Percentiles rank a stretch among this genome's conserved stretches.
phyloP scores from a whole-genome alignment of 2,888 invertebrate genomes.

The Pristionchus japonicus region DNA sequence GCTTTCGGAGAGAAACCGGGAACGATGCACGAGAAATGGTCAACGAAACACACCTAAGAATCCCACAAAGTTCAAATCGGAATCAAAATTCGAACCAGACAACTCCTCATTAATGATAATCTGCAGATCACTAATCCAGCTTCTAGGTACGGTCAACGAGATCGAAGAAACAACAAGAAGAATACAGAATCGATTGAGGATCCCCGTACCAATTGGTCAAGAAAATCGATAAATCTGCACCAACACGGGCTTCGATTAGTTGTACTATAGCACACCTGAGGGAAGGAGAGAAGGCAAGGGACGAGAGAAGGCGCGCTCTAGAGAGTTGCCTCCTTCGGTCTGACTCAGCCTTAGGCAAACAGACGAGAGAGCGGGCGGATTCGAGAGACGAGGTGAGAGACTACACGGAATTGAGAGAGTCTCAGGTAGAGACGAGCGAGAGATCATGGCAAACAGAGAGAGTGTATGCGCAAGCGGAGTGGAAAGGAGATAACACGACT shows the following conservation, averaged over 20 bases:
- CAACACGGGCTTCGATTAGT: slow-evolving; percentile 2
- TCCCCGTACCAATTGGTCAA: too few species aligned
- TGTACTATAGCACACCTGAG: slow-evolving; percentile 40
- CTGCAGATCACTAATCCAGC: too few species aligned
- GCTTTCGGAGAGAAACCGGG: too few species aligned
- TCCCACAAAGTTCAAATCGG: too few species aligned
- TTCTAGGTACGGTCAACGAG: too few species aligned
- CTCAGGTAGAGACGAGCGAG: neutral
- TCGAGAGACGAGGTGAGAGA: slow-evolving; percentile 8
- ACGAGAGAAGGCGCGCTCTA: neutral
- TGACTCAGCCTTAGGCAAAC: slow-evolving; percentile 19
- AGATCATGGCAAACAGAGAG: slow-evolving; percentile 1
- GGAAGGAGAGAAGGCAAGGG: neutral
- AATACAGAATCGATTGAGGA: too few species aligned
- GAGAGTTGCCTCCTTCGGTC: neutral
- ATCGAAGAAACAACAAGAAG: too few species aligned
- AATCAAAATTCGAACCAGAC: too few species aligned
- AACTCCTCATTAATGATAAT: too few species aligned
- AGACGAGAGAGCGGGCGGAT: neutral
- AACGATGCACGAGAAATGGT: too few species aligned
- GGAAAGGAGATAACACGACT: slow-evolving; percentile 23
- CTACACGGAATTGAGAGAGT: neutral
- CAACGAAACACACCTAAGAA: too few species aligned
- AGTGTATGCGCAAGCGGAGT: neutral
- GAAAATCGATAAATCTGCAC: neutral